Percentiles rank a stretch among this genome's conserved stretches.
Evolutionary conservation across 2,113 vertebrate genomes (phyloP).

Genomic region (Formicarius rufipectus): DNA sequence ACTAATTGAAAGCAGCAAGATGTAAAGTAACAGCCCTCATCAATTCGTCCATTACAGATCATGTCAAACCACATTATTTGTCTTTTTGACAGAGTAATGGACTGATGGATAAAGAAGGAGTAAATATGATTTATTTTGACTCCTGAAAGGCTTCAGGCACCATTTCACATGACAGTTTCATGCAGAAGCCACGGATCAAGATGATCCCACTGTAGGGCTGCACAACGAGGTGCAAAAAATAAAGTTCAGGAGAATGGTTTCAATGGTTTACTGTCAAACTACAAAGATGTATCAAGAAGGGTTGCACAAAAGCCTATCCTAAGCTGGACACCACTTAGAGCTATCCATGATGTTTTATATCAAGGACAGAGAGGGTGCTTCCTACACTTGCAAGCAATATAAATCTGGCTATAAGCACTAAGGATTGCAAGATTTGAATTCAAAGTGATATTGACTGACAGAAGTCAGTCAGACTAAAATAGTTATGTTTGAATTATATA

Average conservation of each 20-base stretch:
- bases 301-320: not conserved
- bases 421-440: not conserved
- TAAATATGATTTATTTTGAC: constrained; percentile 28
- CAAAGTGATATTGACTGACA: not conserved
- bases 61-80: constrained; percentile 4
- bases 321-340: not conserved
- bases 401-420: not conserved
- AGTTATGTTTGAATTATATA: not conserved
- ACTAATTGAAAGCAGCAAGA: not conserved
- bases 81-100: not conserved
- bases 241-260: not conserved
- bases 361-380: not conserved
- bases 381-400: not conserved
- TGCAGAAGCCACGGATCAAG: not conserved
- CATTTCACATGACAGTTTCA: not conserved
- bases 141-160: not conserved
- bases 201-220: not conserved
- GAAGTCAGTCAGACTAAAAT: not conserved
- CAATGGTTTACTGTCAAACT: not conserved
- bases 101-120: not conserved
- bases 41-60: not conserved
- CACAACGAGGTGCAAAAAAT: not conserved
- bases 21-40: not conserved
- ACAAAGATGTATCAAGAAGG: not conserved
- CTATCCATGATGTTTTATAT: not conserved